Percentiles rank a stretch among this genome's conserved stretches.
Conservation (phyloP, 2,113 vertebrate genomes). For the Theristicus caerulescens region DNA sequence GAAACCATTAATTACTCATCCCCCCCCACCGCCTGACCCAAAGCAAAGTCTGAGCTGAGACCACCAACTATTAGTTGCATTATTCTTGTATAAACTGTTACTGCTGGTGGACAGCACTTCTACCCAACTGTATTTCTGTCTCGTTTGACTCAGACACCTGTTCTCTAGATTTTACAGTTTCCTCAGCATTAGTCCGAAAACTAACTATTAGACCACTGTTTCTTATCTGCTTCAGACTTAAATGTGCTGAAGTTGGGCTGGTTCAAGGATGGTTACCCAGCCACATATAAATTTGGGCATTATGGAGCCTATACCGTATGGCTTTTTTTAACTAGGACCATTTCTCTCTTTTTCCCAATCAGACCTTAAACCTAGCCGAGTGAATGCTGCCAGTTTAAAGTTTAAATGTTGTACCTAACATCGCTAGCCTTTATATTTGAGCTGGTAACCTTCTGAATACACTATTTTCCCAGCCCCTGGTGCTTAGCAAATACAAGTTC, state of each 20-base stretch:
- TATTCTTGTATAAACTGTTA: not conserved
- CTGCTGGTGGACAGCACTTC: not conserved
- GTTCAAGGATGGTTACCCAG: not conserved
- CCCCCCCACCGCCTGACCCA: rapidly evolving
- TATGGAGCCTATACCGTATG: not conserved
- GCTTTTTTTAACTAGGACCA: not conserved
- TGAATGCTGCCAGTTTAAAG: not conserved
- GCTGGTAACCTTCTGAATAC: not conserved
- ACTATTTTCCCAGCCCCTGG: not conserved
- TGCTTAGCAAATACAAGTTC: not conserved
- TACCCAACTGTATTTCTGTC: not conserved
- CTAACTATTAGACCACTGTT: not conserved
- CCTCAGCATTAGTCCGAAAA: not conserved
- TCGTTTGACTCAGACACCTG: not conserved
- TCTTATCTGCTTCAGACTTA: not conserved
- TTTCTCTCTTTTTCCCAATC: not conserved
- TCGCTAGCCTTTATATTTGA: not conserved
- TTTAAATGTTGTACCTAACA: not conserved
- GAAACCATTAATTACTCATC: not conserved
- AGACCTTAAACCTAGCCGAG: not conserved
- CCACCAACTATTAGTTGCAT: not conserved
- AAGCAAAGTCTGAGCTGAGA: not conserved
- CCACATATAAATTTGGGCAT: not conserved
- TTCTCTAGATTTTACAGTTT: not conserved
- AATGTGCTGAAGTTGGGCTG: not conserved